Conservation (phyloP, 30 jellyfish, hydroid and myxozoan genomes). For the Turritopsis dohrnii region DNA sequence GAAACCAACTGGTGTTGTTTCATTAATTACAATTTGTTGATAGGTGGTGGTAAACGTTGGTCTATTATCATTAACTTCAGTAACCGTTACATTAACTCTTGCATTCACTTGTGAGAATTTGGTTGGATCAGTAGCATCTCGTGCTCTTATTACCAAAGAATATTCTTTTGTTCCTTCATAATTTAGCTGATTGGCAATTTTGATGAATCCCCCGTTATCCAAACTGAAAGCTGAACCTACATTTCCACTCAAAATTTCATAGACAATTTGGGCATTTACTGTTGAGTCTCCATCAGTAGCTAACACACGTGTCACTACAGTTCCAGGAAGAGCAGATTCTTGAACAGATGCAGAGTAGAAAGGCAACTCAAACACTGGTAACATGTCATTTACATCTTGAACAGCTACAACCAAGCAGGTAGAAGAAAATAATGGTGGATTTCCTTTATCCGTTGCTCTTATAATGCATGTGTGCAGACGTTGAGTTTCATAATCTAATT, state of each 20-base stretch:
- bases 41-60: slow-evolving; percentile 51
- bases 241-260: slow-evolving; percentile 28
- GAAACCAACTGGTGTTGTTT: slow-evolving; percentile 35
- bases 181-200: slow-evolving; percentile 7
- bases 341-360: slow-evolving; percentile 11
- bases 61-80: slow-evolving; percentile 67
- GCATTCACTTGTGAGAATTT: slow-evolving; percentile 44
- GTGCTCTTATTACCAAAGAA: slow-evolving; percentile 53
- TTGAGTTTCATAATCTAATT: slow-evolving; percentile 54
- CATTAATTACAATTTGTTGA: slow-evolving; percentile 52
- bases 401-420: slow-evolving; percentile 26
- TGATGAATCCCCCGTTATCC: slow-evolving; percentile 26
- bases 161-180: slow-evolving; percentile 25
- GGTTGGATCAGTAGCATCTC: slow-evolving; percentile 43
- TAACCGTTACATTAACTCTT: slow-evolving; percentile 50
- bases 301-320: slow-evolving; percentile 14
- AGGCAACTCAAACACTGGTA: slow-evolving; percentile 29
- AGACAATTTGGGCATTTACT: slow-evolving; percentile 15
- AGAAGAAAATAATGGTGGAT: slow-evolving; percentile 7
- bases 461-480: slow-evolving; percentile 34
- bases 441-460: slow-evolving; percentile 53
- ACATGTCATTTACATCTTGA: slow-evolving; percentile 38
- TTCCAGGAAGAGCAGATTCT: slow-evolving; percentile 31
- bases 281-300: slow-evolving; percentile 50
- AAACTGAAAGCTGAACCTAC: slow-evolving; percentile 11